Percentiles rank a stretch among this genome's conserved stretches.
phyloP scores from a whole-genome alignment of 2,888 invertebrate species.

The Cantharis lateralis region DNA sequence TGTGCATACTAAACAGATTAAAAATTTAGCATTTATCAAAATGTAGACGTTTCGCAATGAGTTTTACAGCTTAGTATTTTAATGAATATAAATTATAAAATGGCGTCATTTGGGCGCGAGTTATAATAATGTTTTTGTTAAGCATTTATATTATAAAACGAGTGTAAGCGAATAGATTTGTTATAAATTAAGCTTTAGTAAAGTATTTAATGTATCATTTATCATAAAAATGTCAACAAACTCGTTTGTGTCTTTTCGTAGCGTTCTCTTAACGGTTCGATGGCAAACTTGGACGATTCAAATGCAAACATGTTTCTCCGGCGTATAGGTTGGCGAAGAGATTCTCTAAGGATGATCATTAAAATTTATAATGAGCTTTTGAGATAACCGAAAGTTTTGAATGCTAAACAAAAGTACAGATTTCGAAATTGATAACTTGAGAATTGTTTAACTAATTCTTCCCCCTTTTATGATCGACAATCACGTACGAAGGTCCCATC shows the following conservation, averaged over 20 bases:
- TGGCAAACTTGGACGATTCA: not conserved
- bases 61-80: conserved; percentile 22
- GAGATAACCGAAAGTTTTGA: not conserved
- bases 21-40: conserved; percentile 27
- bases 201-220: conserved; percentile 20
- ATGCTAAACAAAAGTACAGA: not conserved
- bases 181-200: conserved; percentile 24
- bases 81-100: conserved; percentile 25
- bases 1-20: conserved; percentile 25
- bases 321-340: not conserved
- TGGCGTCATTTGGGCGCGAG: conserved; percentile 21
- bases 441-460: not conserved
- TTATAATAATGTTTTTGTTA: conserved; percentile 24
- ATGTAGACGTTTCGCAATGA: conserved; percentile 24
- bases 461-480: not conserved
- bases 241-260: conserved; percentile 14
- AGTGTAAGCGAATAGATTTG: conserved; percentile 19
- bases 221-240: conserved; percentile 26
- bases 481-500: not conserved
- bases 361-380: conserved; percentile 19
- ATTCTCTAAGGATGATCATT: conserved; percentile 10
- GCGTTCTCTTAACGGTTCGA: not conserved
- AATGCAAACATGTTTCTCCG: conserved; percentile 3
- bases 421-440: conserved; percentile 2
- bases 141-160: conserved; percentile 14